Base-by-base conservation (phyloP, 1,140 invertebrate species). In the Portunus trituberculatus region DNA sequence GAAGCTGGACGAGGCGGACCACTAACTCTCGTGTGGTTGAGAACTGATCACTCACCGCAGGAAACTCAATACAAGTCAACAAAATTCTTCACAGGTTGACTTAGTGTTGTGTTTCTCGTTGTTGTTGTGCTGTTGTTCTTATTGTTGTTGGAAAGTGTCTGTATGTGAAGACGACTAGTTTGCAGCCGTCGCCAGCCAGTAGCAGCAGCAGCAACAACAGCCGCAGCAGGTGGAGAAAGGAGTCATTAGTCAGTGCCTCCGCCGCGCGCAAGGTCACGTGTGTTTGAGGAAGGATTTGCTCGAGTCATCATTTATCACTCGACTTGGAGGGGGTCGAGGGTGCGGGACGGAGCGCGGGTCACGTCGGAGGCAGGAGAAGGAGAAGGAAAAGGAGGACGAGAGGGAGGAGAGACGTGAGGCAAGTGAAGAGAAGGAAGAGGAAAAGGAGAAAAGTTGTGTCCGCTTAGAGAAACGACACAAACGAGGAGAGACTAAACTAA, bases 281-380 rank as follows among this genome's bases (percentile, higher is more conserved):
- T 87, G 45, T 93, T 93, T 93, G 84, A 88, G 20, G 82, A 93
- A 46, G 83, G 48, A 93, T 88, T 93, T 59, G 76, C 83, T 31
- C 25, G 16, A 29, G 82, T 93, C 84, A 93, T 93, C 92, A 93
- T 93, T 88, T 93, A 88, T 93, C 84, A 93, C 39, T 88, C 45
- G 84, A 88, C 84, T 88, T 46, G 28, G 45, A 48, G 52, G 32
- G 45, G 45, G n/a, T 46, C 28, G 52, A 52, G 89, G 28, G 45
- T 28, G 89, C 45, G n/a, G 45, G 86, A 6, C 31, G 31, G 86
- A 88, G 45, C 16, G 20, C 86, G 12, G 16, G 28, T 39, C 83
- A 31, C 32, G 25, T 6, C 45, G 25, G 16, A 48, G 39, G 10
- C 29, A 28, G 16, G 46, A 29, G 29, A n/a, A 45, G 46, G 45